These are phyloP conservation scores for Meghimatium bilineatum DNA, from an alignment of 2,888 invertebrate genomes.

Conservation along the genomic window DNA sequence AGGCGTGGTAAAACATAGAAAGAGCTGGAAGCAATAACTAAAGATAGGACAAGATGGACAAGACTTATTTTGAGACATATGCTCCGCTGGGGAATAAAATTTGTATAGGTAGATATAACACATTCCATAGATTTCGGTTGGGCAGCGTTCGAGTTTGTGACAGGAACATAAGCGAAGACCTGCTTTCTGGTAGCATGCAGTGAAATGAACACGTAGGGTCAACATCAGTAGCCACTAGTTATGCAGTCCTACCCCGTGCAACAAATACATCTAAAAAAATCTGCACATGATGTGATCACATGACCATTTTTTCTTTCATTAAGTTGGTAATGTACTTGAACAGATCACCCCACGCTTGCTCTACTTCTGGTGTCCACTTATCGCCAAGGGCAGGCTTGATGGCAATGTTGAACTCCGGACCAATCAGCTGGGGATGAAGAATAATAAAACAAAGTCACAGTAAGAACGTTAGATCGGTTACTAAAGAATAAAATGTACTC, in stretches of 20 bases:
- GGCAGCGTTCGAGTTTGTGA: no score
- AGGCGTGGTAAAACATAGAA: no score
- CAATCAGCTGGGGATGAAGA: conserved; percentile 78
- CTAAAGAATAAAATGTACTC: no score
- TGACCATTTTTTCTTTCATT: conserved; percentile 77
- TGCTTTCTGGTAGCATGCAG: background rate
- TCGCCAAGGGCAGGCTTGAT: conserved; percentile 79
- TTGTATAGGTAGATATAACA: no score
- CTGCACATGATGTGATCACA: conserved; percentile 46
- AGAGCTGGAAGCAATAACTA: no score
- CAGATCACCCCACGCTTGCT: conserved; percentile 79
- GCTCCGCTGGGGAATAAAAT: no score
- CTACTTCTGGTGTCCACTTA: conserved; percentile 78
- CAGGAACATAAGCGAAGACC: no score
- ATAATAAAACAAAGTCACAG: background rate
- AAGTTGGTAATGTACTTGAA: conserved; percentile 78
- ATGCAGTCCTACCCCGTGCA: background rate
- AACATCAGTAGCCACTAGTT: background rate
- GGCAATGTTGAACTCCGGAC: conserved; percentile 80
- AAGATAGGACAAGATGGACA: no score
- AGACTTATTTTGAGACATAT: no score
- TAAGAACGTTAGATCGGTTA: no score
- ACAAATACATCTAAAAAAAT: background rate
- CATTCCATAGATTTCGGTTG: no score
- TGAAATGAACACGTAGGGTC: no score